A percentile compares a stretch with the other conserved stretches of the same genome.
Evolutionary conservation across 1,140 invertebrate species (phyloP).

Genomic region (Kradibia gibbosae): DNA sequence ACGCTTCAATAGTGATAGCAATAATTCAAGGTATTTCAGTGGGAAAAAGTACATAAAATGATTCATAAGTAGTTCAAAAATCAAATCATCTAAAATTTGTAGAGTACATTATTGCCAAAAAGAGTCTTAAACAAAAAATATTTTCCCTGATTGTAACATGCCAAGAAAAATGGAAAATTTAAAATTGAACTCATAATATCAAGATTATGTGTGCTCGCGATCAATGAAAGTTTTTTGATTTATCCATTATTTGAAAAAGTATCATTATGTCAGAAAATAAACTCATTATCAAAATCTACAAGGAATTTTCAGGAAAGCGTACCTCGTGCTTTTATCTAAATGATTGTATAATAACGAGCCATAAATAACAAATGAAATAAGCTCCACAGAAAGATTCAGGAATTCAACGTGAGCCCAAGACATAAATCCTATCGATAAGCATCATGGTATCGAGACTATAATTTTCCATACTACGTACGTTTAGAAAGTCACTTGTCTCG

Average conservation of each 20-base stretch:
- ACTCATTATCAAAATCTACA: neutral
- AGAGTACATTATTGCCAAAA: too few relatives aligned
- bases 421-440: slow-evolving; percentile 5
- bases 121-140: too few relatives aligned
- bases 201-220: too few relatives aligned
- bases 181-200: too few relatives aligned
- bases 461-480: neutral
- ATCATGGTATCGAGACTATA: neutral
- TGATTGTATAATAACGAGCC: neutral
- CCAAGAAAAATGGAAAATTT: too few relatives aligned
- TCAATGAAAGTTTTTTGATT: too few relatives aligned
- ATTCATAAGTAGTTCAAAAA: too few relatives aligned
- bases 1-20: too few relatives aligned
- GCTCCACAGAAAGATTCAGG: neutral
- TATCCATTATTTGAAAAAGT: neutral
- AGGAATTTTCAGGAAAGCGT: neutral
- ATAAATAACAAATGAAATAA: slow-evolving; percentile 2
- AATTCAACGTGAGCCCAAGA: neutral
- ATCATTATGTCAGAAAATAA: neutral
- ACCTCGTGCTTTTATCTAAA: neutral
- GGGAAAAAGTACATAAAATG: too few relatives aligned
- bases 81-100: too few relatives aligned
- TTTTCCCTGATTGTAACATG: too few relatives aligned
- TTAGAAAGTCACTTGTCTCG: slow-evolving; percentile 11
- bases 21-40: too few relatives aligned